These are phyloP conservation scores for Melanostoma scalare DNA, from an alignment of 2,888 invertebrate genomes.

Conservation along the genomic window DNA sequence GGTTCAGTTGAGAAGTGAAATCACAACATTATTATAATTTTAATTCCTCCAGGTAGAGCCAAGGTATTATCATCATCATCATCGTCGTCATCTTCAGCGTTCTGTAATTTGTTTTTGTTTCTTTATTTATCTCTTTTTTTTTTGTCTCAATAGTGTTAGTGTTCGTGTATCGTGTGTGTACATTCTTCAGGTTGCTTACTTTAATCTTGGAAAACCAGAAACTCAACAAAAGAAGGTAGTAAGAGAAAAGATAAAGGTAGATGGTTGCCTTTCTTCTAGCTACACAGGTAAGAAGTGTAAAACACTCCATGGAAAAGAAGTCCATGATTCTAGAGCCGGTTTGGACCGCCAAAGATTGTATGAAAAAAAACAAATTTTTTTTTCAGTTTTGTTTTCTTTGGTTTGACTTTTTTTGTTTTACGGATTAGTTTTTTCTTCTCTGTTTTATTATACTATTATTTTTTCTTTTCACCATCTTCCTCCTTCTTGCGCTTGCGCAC, in stretches of 20 bases:
- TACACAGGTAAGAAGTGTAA: conserved; percentile 54
- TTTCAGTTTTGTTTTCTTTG: conserved; percentile 35
- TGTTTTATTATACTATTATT: conserved; percentile 10
- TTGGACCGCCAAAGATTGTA: conserved; percentile 72
- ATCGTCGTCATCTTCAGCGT: conserved; percentile 69
- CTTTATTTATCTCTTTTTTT: conserved; percentile 61
- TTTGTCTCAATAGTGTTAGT: conserved; percentile 41
- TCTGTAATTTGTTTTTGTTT: conserved; percentile 71
- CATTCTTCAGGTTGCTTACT: conserved; percentile 72
- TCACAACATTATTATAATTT: conserved; percentile 44
- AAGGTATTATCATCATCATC: conserved; percentile 63
- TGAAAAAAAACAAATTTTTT: background rate
- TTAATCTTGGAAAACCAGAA: conserved; percentile 72
- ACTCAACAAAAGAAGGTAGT: conserved; percentile 67
- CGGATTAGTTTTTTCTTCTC: conserved; percentile 44
- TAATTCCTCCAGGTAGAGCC: conserved; percentile 63
- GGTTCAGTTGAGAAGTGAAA: conserved; percentile 51
- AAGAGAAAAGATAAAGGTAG: conserved; percentile 69
- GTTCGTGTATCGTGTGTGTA: conserved; percentile 44
- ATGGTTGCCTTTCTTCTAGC: conserved; percentile 69
- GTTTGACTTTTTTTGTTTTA: conserved; percentile 38
- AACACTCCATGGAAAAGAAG: conserved; percentile 49
- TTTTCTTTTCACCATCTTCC: conserved; percentile 26
- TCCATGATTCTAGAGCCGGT: conserved; percentile 71
- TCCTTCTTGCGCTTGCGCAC: conserved; percentile 56